These are phyloP conservation scores for Brachyhypopomus occidentalis DNA, from an alignment of 2,113 vertebrate species.

Conservation along the genomic window DNA sequence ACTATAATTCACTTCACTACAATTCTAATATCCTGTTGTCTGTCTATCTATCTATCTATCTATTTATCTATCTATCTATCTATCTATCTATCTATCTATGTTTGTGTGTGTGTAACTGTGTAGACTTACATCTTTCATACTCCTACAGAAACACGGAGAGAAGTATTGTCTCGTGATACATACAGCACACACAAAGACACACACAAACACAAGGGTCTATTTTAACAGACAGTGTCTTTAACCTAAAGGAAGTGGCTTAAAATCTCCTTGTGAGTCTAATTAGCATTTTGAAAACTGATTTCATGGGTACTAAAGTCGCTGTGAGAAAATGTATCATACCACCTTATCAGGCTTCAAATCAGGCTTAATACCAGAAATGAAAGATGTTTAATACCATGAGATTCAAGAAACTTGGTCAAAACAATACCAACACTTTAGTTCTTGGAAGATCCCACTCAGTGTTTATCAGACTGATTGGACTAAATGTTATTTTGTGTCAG, in stretches of 20 bases:
- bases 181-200: neutral
- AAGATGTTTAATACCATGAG: neutral
- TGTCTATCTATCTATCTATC: too few species aligned
- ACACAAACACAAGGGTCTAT: neutral
- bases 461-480: neutral
- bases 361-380: conserved; percentile 22
- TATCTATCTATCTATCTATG: too few species aligned
- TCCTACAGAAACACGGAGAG: too few species aligned
- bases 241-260: conserved; percentile 17
- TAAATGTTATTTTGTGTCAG: too few species aligned
- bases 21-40: too few species aligned
- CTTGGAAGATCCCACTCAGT: neutral
- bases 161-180: too few species aligned
- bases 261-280: conserved; percentile 22
- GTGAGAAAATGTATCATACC: neutral
- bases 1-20: too few species aligned
- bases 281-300: conserved; percentile 28
- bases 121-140: conserved; percentile 2
- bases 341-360: conserved; percentile 34
- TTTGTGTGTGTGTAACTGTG: too few species aligned
- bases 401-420: conserved; percentile 2
- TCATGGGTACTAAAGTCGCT: conserved; percentile 27
- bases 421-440: conserved; percentile 1
- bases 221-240: conserved; percentile 35
- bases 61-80: too few species aligned